These are phyloP conservation scores for Caenorhabditis doughertyi DNA, from an alignment of 2,888 invertebrate genomes.

Conservation along the genomic window DNA sequence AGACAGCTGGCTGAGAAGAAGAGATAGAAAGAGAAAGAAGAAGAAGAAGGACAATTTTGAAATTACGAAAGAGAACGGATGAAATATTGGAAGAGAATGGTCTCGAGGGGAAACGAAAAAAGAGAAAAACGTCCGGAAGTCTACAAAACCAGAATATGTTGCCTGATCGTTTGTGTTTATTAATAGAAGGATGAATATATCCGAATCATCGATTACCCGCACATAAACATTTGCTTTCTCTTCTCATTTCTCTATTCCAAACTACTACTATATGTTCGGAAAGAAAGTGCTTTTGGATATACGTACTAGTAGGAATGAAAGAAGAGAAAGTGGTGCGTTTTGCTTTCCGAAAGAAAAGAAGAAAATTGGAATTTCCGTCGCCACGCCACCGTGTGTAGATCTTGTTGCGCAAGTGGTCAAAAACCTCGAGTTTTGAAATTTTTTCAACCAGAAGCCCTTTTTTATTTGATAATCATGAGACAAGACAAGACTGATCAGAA, in stretches of 20 bases:
- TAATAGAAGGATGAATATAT: slow-evolving; percentile 5
- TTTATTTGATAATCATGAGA: slow-evolving; percentile 2
- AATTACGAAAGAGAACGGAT: slow-evolving; percentile 38
- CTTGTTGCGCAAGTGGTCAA: slow-evolving; percentile 52
- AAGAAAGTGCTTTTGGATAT: slow-evolving; percentile 46
- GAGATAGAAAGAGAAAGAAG: slow-evolving; percentile 3
- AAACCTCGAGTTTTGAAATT: slow-evolving; percentile 46
- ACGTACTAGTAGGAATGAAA: slow-evolving; percentile 47
- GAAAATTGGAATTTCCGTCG: slow-evolving; percentile 59
- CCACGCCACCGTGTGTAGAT: slow-evolving; percentile 28
- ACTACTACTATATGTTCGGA: slow-evolving; percentile 30
- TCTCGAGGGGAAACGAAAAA: slow-evolving; percentile 21
- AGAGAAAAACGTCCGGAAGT: slow-evolving; percentile 16
- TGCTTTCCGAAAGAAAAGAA: slow-evolving; percentile 34
- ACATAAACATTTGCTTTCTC: slow-evolving; percentile 13
- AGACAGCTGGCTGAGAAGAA: slow-evolving; percentile 49
- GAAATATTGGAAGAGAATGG: slow-evolving; percentile 24
- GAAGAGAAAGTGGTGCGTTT: slow-evolving; percentile 23
- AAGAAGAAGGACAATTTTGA: slow-evolving; percentile 7
- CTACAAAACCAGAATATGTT: slow-evolving; percentile 40
- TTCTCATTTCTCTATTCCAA: slow-evolving; percentile 1
- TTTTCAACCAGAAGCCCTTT: slow-evolving; percentile 4
- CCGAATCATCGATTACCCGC: slow-evolving; percentile 49
- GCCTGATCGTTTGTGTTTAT: slow-evolving; percentile 35
- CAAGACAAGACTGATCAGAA: slow-evolving; percentile 1